Evolutionary conservation across 2,888 invertebrate species (phyloP).

Genomic region (Dasysyrphus albostriatus): DNA sequence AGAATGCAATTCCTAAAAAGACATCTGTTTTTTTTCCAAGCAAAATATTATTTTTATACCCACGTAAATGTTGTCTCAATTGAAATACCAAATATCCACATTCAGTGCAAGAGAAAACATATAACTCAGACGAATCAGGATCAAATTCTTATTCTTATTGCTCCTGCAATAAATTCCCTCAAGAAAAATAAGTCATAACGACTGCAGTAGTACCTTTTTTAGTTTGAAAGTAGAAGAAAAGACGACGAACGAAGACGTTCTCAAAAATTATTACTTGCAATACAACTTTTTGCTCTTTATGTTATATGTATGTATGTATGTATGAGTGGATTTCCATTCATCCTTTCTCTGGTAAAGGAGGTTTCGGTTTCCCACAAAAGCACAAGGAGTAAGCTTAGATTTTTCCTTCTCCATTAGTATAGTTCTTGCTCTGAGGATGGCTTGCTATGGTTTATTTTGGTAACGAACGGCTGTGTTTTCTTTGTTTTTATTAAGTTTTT

Average conservation of each 20-base stretch:
- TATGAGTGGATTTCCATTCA: not conserved
- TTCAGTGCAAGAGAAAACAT: slow-evolving; percentile 19
- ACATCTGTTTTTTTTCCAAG: slow-evolving; percentile 11
- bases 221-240: slow-evolving; percentile 10
- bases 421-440: not conserved
- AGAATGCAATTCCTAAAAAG: not conserved
- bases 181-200: slow-evolving; percentile 68
- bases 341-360: not conserved
- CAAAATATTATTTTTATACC: slow-evolving; percentile 19
- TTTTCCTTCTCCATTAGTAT: slow-evolving; percentile 13
- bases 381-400: slow-evolving; percentile 11
- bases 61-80: slow-evolving; percentile 61
- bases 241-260: slow-evolving; percentile 24
- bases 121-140: slow-evolving; percentile 46
- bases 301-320: not conserved
- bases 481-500: slow-evolving; percentile 12
- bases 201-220: slow-evolving; percentile 51
- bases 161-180: slow-evolving; percentile 60
- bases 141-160: slow-evolving; percentile 66
- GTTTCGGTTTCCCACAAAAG: slow-evolving; percentile 11
- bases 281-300: slow-evolving; percentile 54
- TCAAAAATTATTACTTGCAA: slow-evolving; percentile 47
- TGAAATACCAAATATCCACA: slow-evolving; percentile 49
- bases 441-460: slow-evolving; percentile 24
- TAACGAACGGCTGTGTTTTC: slow-evolving; percentile 3